phyloP scores from a whole-genome alignment of 2,113 vertebrate genomes.

The Aplodontia rufa region DNA sequence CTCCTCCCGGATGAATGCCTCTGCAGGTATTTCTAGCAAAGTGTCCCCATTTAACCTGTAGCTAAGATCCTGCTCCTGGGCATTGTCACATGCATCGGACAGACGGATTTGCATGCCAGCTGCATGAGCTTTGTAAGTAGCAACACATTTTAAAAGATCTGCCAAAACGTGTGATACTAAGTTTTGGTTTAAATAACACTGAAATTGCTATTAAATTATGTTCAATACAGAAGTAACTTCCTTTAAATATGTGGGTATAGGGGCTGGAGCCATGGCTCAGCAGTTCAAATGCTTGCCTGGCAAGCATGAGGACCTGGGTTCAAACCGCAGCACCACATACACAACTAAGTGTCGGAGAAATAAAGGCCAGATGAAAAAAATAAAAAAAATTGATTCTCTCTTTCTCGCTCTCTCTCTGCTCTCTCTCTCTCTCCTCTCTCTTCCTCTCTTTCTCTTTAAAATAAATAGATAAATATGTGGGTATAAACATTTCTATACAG shows the following conservation, averaged over 20 bases:
- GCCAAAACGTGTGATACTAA: neutral
- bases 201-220: too few relatives aligned
- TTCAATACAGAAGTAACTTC: neutral
- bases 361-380: too few relatives aligned
- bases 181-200: neutral
- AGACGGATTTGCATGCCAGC: neutral
- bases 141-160: neutral
- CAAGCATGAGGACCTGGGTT: too few relatives aligned
- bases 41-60: neutral
- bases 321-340: too few relatives aligned
- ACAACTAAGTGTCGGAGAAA: too few relatives aligned
- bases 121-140: neutral
- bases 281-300: too few relatives aligned
- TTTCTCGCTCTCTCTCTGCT: too few relatives aligned
- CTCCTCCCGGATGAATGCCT: neutral
- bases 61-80: neutral
- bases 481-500: neutral
- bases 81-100: fast-evolving
- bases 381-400: too few relatives aligned
- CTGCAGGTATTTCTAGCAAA: neutral
- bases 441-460: too few relatives aligned
- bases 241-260: neutral
- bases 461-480: neutral
- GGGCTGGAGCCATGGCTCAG: too few relatives aligned
- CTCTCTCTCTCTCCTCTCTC: too few relatives aligned